phyloP scores from a whole-genome alignment of 2,113 vertebrate genomes.

The Trinectes maculatus region DNA sequence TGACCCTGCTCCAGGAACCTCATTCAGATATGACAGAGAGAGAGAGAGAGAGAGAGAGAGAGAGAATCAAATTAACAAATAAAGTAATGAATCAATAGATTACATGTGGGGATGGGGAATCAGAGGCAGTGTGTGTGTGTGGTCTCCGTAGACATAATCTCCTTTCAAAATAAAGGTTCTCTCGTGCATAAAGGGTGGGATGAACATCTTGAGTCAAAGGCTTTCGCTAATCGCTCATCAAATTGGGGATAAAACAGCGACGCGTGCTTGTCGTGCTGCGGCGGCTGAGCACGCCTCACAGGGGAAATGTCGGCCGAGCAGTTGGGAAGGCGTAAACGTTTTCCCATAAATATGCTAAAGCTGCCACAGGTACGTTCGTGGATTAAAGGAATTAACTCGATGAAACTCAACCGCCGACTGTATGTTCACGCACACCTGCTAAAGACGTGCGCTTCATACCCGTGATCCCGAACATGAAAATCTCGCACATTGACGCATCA shows the following conservation, averaged over 20 bases:
- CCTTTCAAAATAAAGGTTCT: slow-evolving; percentile 16
- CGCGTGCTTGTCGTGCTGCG: not conserved
- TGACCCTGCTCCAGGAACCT: slow-evolving; percentile 36
- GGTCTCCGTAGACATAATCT: slow-evolving; percentile 4
- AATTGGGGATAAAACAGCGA: slow-evolving; percentile 20
- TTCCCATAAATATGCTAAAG: slow-evolving; percentile 17
- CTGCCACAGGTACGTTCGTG: not conserved
- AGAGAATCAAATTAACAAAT: slow-evolving; percentile 14
- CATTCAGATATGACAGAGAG: slow-evolving; percentile 28
- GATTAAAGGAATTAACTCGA: slow-evolving; percentile 3
- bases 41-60: not conserved
- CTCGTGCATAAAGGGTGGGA: slow-evolving; percentile 1
- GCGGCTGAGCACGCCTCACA: not conserved
- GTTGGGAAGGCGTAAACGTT: slow-evolving; percentile 3
- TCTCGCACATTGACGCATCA: not conserved
- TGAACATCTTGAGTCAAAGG: slow-evolving; percentile 22
- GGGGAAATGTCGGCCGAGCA: slow-evolving; percentile 17
- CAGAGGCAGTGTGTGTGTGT: slow-evolving; percentile 10
- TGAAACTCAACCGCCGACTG: not conserved
- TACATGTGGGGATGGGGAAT: not conserved
- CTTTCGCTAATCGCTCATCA: slow-evolving; percentile 40
- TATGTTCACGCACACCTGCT: not conserved
- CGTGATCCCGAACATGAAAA: not conserved
- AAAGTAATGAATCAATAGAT: not conserved
- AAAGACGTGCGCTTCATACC: not conserved